Evolutionary conservation across 2,113 vertebrate genomes (phyloP).

Genomic region (Dolichotis patagonum): DNA sequence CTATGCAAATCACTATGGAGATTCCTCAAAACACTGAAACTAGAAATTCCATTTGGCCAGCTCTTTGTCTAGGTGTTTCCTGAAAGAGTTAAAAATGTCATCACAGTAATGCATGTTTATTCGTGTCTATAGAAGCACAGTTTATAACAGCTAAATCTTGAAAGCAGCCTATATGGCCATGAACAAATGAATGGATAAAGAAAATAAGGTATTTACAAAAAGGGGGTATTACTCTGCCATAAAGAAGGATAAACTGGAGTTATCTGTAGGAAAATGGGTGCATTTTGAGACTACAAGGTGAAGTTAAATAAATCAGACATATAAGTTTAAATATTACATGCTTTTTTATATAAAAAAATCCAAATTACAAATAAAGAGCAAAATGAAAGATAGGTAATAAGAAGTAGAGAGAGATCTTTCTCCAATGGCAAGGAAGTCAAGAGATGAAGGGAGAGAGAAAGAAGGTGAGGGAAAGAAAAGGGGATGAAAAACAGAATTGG

Average conservation of each 20-base stretch:
- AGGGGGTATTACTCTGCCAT: neutral
- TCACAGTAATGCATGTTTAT: neutral
- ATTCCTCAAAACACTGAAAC: neutral
- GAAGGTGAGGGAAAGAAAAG: neutral
- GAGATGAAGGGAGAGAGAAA: neutral
- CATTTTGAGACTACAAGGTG: neutral
- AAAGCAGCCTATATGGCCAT: neutral
- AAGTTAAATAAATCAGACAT: neutral
- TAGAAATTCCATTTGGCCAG: neutral
- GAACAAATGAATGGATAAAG: neutral
- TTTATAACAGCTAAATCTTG: neutral
- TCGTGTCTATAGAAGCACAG: neutral
- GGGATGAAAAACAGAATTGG: neutral
- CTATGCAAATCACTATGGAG: neutral
- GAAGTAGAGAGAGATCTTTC: neutral
- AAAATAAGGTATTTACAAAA: neutral
- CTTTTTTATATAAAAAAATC: neutral
- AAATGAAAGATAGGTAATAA: neutral
- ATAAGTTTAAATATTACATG: neutral
- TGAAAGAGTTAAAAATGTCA: neutral
- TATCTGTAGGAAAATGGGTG: neutral
- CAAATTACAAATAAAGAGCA: neutral
- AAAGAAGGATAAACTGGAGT: neutral
- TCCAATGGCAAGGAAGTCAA: neutral
- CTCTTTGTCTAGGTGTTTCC: neutral